Evolutionary conservation across 1,140 invertebrate genomes (phyloP).

Genomic region (Cydia splendana): DNA sequence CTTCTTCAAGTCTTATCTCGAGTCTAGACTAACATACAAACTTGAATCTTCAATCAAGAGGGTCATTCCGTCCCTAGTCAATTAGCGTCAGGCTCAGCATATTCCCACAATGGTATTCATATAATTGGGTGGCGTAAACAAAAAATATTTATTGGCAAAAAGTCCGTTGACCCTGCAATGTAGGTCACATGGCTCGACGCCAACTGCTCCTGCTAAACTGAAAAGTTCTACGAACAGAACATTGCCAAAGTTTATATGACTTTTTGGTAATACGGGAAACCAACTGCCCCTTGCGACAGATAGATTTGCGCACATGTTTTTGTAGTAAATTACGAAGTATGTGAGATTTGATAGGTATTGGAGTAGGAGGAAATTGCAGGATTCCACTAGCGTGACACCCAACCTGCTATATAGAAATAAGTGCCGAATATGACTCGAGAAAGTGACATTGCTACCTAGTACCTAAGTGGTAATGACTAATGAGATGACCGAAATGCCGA

Average conservation of each 20-base stretch:
- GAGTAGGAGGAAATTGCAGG: background rate
- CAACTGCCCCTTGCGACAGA: slow-evolving; percentile 15
- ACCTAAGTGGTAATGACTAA: no score
- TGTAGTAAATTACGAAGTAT: slow-evolving; percentile 26
- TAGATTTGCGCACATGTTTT: slow-evolving; percentile 31
- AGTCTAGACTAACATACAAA: no score
- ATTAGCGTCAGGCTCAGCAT: slow-evolving; percentile 21
- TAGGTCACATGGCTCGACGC: slow-evolving; percentile 35
- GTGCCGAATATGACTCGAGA: no score
- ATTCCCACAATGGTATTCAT: slow-evolving; percentile 25
- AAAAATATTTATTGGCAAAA: slow-evolving; percentile 52
- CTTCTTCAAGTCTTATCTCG: no score
- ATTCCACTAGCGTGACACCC: background rate
- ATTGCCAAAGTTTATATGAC: background rate
- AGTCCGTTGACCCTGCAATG: slow-evolving; percentile 42
- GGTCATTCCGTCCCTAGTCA: background rate
- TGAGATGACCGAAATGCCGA: no score
- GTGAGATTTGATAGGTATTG: background rate
- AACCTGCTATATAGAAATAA: background rate
- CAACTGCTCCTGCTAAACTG: background rate
- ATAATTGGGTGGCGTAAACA: slow-evolving; percentile 52
- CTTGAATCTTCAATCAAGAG: background rate
- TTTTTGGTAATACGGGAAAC: background rate
- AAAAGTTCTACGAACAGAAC: background rate
- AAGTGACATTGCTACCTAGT: no score